Evolutionary conservation across 2,888 invertebrate species (phyloP), one percentile per base, ranked within the genome.

Genomic region (Agrotis ipsilon): DNA sequence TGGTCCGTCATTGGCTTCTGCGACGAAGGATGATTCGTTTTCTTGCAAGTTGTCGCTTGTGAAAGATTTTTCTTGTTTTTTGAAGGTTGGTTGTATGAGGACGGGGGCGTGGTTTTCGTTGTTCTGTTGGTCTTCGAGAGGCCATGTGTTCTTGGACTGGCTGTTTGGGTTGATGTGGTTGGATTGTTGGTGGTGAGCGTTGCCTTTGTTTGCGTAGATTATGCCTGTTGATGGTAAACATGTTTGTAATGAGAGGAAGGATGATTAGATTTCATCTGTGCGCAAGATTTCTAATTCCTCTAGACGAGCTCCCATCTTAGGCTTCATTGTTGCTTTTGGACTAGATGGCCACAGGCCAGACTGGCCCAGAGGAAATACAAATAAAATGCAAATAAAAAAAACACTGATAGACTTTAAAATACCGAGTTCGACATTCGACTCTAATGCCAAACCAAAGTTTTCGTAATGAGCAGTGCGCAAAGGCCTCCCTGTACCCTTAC

Each of bases 51-150:
- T 89, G 2, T 92, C 90, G n/a, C 80, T 87, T 4, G 88, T 77
- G 75, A 84, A 89, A 21, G 89, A 81, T 79, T 93, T 92, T 1
- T 94, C 94, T 78, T 93, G 94, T 82, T 96, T 96, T 72, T 96
- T 96, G 77, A 90, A 94, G 0, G 96, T 91, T 32, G 96, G 96
- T 82, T 96, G 96, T 68, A 96, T 96, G 14, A 96, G 87, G 0
- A 96, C 89, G 0, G 96, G 96, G 0, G 94, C 96, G 81, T 96
- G 96, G 81, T 90, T 90, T 3, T 94, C 94, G 45, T 91, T 86
- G 68, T 83, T 89, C 5, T 88, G 82, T 5, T 82, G 84, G 14
- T 93, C 91, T 39, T 94, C 94, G 5, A 92, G 89, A n/a, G 88
- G 80, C 85, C 85, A 79, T 0, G 75, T 78, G 78, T 88, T 92